Evolutionary conservation across 2,888 invertebrate genomes (phyloP).

Genomic region (Serripes groenlandicus): DNA sequence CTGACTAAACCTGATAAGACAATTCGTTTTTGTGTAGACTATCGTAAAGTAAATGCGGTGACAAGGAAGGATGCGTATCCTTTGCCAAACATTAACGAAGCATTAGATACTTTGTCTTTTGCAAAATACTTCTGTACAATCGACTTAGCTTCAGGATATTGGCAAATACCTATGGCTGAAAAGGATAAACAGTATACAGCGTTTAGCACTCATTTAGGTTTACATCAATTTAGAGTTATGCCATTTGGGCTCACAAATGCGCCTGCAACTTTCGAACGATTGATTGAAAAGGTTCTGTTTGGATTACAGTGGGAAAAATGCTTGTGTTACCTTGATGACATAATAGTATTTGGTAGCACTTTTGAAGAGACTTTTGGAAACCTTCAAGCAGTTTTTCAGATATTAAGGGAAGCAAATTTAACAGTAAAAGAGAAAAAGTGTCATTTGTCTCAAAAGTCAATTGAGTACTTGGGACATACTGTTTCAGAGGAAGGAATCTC

Average conservation of each 20-base stretch:
- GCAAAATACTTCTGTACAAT: conserved; percentile 53
- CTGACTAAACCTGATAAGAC: conserved; percentile 47
- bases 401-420: conserved; percentile 62
- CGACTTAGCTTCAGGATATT: conserved; percentile 54
- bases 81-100: conserved; percentile 48
- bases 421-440: conserved; percentile 72
- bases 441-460: conserved; percentile 35
- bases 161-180: conserved; percentile 51
- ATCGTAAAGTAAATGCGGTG: conserved; percentile 42
- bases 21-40: conserved; percentile 53
- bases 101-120: conserved; percentile 43
- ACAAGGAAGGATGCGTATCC: conserved; percentile 57
- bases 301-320: no score
- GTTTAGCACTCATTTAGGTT: conserved; percentile 42
- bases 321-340: no score
- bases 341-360: no score
- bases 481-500: conserved; percentile 40
- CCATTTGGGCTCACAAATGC: conserved; percentile 66
- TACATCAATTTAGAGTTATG: conserved; percentile 55
- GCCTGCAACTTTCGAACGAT: conserved; percentile 65
- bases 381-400: conserved; percentile 58
- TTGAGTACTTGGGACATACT: conserved; percentile 42
- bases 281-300: conserved; percentile 69
- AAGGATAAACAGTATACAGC: conserved; percentile 36
- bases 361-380: conserved; percentile 44